Evolutionary conservation across 2,113 vertebrate genomes (phyloP).

Genomic region (Microcebus jonahi): DNA sequence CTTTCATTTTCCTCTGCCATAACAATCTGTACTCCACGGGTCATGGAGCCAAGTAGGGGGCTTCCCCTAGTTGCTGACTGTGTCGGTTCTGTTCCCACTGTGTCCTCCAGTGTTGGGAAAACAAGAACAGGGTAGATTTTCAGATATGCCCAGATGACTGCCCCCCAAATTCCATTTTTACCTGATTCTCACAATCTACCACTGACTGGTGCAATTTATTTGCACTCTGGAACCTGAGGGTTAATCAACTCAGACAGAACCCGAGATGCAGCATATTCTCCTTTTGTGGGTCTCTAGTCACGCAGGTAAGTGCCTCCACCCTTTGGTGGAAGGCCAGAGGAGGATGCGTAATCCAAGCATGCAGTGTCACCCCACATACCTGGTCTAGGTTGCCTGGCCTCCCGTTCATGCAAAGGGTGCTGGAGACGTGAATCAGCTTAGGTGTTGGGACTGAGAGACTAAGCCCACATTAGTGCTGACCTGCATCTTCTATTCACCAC

Average conservation of each 20-base stretch:
- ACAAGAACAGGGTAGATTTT: neutral
- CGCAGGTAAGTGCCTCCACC: neutral
- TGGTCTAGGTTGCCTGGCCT: too few species aligned
- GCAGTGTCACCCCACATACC: too few species aligned
- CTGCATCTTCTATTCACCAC: neutral
- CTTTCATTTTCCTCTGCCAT: rapidly evolving
- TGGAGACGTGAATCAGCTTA: too few species aligned
- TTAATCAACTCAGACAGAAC: neutral
- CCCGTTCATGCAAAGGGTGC: rapidly evolving
- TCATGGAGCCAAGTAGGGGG: rapidly evolving
- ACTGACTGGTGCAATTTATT: neutral
- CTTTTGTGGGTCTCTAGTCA: rapidly evolving
- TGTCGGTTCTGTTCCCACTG: neutral
- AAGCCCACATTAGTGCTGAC: rapidly evolving
- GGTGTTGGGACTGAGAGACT: neutral
- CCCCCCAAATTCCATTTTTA: neutral
- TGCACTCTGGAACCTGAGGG: too few species aligned
- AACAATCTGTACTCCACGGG: rapidly evolving
- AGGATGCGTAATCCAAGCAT: neutral
- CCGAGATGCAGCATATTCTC: rapidly evolving
- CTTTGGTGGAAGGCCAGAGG: neutral
- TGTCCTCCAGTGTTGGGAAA: neutral
- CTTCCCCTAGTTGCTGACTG: too few species aligned
- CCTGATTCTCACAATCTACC: neutral
- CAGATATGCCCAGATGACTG: neutral